phyloP scores from a whole-genome alignment of 2,888 invertebrate species.

The Heliconius ismenius region DNA sequence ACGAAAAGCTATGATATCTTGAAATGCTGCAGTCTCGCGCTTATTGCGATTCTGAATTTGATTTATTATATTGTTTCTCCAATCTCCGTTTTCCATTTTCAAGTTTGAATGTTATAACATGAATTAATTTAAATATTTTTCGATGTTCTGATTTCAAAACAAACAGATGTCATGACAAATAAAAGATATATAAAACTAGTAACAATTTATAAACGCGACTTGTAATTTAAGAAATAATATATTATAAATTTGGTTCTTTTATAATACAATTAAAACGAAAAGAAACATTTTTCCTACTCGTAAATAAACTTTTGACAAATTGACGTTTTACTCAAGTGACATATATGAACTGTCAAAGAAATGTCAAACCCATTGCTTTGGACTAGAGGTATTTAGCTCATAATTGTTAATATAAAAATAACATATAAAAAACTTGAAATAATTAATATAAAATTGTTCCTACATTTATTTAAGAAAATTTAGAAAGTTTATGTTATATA shows the following conservation, averaged over 20 bases:
- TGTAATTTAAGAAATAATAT: slow-evolving; percentile 7
- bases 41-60: slow-evolving; percentile 88
- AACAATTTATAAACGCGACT: not conserved
- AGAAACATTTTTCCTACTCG: slow-evolving; percentile 32
- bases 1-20: slow-evolving; percentile 91
- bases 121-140: slow-evolving; percentile 49
- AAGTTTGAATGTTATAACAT: slow-evolving; percentile 44
- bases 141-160: slow-evolving; percentile 62
- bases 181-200: slow-evolving; percentile 2
- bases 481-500: not conserved
- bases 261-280: slow-evolving; percentile 24
- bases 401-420: not conserved
- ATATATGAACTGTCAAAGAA: not conserved
- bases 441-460: not conserved
- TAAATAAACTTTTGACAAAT: slow-evolving; percentile 43
- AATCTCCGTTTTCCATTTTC: slow-evolving; percentile 79
- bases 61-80: slow-evolving; percentile 87
- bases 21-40: slow-evolving; percentile 87
- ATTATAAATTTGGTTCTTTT: slow-evolving; percentile 17
- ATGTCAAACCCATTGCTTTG: slow-evolving; percentile 8
- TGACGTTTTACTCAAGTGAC: slow-evolving; percentile 23
- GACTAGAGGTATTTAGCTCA: not conserved
- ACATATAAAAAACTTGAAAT: not conserved
- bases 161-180: slow-evolving; percentile 67
- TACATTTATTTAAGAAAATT: not conserved